These are phyloP conservation scores for Phocoena phocoena DNA, from an alignment of 2,113 vertebrate species.

Conservation along the genomic window DNA sequence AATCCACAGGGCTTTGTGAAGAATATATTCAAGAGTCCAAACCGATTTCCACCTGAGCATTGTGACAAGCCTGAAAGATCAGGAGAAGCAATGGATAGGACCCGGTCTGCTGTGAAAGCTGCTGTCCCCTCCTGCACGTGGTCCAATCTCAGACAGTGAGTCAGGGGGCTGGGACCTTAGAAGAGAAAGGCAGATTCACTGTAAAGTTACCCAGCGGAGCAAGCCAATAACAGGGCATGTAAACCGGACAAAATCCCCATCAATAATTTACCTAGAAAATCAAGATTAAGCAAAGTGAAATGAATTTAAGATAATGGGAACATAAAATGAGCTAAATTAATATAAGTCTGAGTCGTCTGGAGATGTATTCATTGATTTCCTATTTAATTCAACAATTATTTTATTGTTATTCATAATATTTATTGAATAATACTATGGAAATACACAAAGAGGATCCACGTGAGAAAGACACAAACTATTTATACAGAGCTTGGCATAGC, in stretches of 20 bases:
- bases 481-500: fast-evolving
- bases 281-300: neutral
- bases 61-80: neutral
- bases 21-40: neutral
- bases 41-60: neutral
- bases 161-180: neutral
- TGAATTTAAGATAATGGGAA: neutral
- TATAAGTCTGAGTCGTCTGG: neutral
- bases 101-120: neutral
- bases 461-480: neutral
- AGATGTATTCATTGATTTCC: neutral
- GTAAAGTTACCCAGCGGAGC: neutral
- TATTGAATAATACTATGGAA: neutral
- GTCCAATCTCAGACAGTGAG: neutral
- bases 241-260: neutral
- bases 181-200: neutral
- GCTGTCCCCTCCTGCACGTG: neutral
- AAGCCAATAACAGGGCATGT: neutral
- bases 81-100: neutral
- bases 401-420: neutral
- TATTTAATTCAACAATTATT: neutral
- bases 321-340: neutral
- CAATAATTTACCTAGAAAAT: neutral
- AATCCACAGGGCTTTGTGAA: neutral
- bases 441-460: neutral